Percentiles rank a stretch among this genome's conserved stretches.
These are phyloP conservation scores for Ophioninae sp. DNA, from an alignment of 2,888 invertebrate genomes.

Conservation along the genomic window DNA sequence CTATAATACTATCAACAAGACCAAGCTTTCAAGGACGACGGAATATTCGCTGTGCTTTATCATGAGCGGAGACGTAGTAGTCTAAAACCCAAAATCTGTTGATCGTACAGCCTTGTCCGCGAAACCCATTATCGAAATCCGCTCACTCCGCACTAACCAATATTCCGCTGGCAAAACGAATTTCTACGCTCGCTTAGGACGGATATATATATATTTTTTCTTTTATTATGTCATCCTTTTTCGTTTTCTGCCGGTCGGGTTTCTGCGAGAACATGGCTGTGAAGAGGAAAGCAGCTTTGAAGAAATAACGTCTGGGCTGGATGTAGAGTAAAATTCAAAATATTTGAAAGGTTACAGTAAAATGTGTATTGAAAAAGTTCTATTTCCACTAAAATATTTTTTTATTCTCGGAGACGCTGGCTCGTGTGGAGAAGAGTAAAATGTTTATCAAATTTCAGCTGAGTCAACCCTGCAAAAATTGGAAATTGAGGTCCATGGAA, in stretches of 20 bases:
- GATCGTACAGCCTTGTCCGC: constrained; percentile 49
- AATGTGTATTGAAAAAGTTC: too few species aligned
- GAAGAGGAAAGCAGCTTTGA: not conserved
- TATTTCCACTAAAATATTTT: too few species aligned
- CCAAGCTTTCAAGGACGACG: constrained; percentile 12
- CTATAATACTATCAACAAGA: constrained; percentile 41
- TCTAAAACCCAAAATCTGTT: constrained; percentile 51
- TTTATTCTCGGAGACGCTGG: too few species aligned
- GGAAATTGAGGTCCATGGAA: too few species aligned
- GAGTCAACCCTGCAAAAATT: too few species aligned
- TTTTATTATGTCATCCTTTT: constrained; percentile 4
- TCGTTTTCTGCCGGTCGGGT: not conserved
- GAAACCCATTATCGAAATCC: constrained; percentile 46
- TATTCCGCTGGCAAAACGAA: constrained; percentile 45
- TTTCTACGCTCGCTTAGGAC: constrained; percentile 29
- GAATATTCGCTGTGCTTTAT: constrained; percentile 40
- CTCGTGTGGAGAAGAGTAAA: too few species aligned
- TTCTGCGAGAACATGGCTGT: not conserved
- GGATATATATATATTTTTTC: not conserved
- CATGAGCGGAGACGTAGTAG: constrained; percentile 17
- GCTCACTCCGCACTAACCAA: constrained; percentile 33
- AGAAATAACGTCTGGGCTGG: not conserved
- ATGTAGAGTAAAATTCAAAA: not conserved
- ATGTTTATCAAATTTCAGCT: too few species aligned
- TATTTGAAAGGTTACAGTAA: not conserved